Conservation (phyloP, 2,888 invertebrate species). For the Ichneumoninae sp. region DNA sequence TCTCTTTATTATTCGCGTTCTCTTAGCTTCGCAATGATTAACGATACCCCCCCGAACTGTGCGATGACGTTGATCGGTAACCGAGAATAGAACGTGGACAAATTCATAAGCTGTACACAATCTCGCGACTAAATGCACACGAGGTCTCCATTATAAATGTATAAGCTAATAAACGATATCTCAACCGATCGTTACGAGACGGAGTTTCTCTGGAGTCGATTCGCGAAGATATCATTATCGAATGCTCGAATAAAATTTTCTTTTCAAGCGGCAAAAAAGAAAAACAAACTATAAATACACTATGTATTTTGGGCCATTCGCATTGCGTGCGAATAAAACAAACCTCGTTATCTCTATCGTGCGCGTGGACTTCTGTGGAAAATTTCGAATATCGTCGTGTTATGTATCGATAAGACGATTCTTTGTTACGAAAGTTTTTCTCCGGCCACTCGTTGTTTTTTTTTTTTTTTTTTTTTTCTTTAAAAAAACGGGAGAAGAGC, state of each 20-base stretch:
- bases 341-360: not conserved
- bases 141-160: not conserved
- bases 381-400: not conserved
- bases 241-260: not conserved
- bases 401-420: not conserved
- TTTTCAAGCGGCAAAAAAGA: not conserved
- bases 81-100: not conserved
- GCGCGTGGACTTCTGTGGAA: not conserved
- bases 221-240: not conserved
- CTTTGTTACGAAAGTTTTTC: not conserved
- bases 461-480: not conserved
- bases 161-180: slow-evolving; percentile 48
- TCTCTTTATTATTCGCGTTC: not conserved
- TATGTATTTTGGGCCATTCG: not conserved
- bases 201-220: slow-evolving; percentile 13
- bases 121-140: not conserved
- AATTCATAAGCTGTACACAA: not conserved
- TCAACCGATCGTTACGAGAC: slow-evolving; percentile 19
- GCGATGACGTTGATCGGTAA: not conserved
- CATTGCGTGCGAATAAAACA: not conserved
- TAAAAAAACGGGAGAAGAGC: not conserved
- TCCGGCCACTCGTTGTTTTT: not conserved
- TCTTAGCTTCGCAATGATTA: not conserved
- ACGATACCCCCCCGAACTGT: not conserved
- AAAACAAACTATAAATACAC: not conserved